phyloP scores from a whole-genome alignment of 2,888 invertebrate species.

The Dione juno region DNA sequence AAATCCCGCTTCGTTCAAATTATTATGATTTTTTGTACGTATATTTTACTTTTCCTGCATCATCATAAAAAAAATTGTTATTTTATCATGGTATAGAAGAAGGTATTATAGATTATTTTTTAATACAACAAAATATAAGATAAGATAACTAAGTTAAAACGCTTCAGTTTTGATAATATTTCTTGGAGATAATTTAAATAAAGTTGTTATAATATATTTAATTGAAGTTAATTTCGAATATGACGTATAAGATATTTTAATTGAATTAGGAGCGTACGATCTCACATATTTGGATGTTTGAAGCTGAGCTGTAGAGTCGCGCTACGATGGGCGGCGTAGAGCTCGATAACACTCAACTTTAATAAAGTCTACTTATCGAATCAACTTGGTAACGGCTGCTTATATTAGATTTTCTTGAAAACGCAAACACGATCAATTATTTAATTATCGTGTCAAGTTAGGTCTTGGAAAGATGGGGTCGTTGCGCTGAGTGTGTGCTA shows the following conservation, averaged over 20 bases:
- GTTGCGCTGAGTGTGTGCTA: too few species aligned
- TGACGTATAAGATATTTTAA: constrained; percentile 12
- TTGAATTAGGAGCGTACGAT: constrained; percentile 4
- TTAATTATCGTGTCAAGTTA: background rate
- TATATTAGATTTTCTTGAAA: background rate
- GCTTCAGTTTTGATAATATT: background rate
- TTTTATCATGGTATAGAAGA: too few species aligned
- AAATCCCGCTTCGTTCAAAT: too few species aligned
- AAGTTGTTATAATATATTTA: constrained; percentile 8
- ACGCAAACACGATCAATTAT: constrained; percentile 6
- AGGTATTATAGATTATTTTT: too few species aligned
- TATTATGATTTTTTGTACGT: too few species aligned
- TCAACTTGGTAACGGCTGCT: background rate
- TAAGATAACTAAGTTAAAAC: background rate
- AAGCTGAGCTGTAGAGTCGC: background rate
- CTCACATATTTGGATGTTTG: background rate
- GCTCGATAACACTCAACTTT: constrained; percentile 1
- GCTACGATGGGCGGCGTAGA: background rate
- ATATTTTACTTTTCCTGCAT: too few species aligned
- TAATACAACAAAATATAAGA: too few species aligned
- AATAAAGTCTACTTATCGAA: constrained; percentile 7
- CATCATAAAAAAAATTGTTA: too few species aligned
- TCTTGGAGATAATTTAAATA: background rate
- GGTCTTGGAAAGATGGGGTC: background rate
- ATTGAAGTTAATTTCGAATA: background rate